These are phyloP conservation scores for Hypotaenidia philippensis DNA, from an alignment of 2,797 vertebrate genomes.

Conservation along the genomic window DNA sequence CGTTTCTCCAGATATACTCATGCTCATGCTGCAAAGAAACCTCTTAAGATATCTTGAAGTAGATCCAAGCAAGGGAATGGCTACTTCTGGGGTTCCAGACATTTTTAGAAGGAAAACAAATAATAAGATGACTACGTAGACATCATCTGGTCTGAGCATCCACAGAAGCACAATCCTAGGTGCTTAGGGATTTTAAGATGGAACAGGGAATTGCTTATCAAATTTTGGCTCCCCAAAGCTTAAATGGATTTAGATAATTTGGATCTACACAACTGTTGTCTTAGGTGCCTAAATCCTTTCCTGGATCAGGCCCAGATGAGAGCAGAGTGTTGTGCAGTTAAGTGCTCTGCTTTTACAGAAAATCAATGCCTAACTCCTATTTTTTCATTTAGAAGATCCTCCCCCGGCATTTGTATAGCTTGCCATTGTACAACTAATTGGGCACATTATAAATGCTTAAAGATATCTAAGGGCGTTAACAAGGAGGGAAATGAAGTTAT, in stretches of 20 bases:
- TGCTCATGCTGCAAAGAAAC: neutral
- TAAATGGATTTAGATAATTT: conserved; percentile 34
- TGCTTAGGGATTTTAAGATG: neutral
- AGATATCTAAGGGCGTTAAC: neutral
- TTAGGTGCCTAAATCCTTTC: conserved; percentile 38
- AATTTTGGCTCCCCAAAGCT: neutral
- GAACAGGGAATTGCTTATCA: neutral
- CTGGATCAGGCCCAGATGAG: conserved; percentile 28
- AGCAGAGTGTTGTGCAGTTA: neutral
- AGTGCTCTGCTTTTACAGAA: conserved; percentile 64
- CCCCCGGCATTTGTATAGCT: neutral
- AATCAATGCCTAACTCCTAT: conserved; percentile 42
- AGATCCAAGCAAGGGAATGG: neutral
- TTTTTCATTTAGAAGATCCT: conserved; percentile 38
- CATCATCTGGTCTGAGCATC: neutral
- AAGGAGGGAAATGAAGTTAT: neutral
- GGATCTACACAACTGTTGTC: neutral
- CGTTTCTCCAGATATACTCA: neutral
- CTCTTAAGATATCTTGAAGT: neutral
- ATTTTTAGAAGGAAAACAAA: conserved; percentile 10
- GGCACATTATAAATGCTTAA: conserved; percentile 21
- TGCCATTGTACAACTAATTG: neutral
- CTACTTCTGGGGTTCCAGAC: neutral
- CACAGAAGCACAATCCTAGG: neutral
- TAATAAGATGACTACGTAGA: neutral